phyloP scores from a whole-genome alignment of 2,888 invertebrate species.

The Pherbina coryleti region DNA sequence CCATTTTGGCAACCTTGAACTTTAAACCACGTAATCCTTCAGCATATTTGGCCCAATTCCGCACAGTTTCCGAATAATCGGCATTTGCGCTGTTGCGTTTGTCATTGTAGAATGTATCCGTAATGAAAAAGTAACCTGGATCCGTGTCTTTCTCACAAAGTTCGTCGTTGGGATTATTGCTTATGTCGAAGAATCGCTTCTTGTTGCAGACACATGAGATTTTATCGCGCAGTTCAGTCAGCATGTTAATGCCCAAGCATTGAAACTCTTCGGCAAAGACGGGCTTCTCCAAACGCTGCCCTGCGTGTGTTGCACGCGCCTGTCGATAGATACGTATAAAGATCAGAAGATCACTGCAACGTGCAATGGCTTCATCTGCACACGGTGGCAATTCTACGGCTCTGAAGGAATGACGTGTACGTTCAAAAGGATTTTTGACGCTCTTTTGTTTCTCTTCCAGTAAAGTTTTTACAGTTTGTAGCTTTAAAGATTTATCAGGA shows the following conservation, averaged over 20 bases:
- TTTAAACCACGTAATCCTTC: constrained; percentile 55
- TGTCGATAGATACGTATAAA: constrained; percentile 72
- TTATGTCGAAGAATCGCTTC: constrained; percentile 74
- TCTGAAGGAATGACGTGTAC: constrained; percentile 47
- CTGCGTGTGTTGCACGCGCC: constrained; percentile 64
- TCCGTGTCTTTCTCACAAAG: constrained; percentile 53
- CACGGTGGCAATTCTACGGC: constrained; percentile 33
- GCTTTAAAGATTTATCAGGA: constrained; percentile 40
- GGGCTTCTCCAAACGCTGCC: constrained; percentile 60
- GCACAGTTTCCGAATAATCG: constrained; percentile 78
- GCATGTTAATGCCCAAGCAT: constrained; percentile 76
- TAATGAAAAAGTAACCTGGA: constrained; percentile 82
- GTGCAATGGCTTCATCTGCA: constrained; percentile 46
- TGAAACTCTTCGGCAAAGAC: constrained; percentile 73
- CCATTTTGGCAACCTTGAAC: constrained; percentile 73
- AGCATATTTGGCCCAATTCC: constrained; percentile 73
- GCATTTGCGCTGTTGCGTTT: constrained; percentile 72
- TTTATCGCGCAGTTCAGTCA: constrained; percentile 81
- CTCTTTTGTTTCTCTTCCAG: constrained; percentile 47
- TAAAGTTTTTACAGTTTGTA: constrained; percentile 48
- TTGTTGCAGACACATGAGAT: constrained; percentile 82
- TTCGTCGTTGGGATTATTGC: constrained; percentile 70
- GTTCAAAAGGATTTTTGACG: constrained; percentile 55
- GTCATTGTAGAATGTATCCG: constrained; percentile 85
- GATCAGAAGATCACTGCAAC: constrained; percentile 68